These are phyloP conservation scores for Drosophila tropicalis DNA, from an alignment of 1,140 invertebrate genomes.

Conservation along the genomic window DNA sequence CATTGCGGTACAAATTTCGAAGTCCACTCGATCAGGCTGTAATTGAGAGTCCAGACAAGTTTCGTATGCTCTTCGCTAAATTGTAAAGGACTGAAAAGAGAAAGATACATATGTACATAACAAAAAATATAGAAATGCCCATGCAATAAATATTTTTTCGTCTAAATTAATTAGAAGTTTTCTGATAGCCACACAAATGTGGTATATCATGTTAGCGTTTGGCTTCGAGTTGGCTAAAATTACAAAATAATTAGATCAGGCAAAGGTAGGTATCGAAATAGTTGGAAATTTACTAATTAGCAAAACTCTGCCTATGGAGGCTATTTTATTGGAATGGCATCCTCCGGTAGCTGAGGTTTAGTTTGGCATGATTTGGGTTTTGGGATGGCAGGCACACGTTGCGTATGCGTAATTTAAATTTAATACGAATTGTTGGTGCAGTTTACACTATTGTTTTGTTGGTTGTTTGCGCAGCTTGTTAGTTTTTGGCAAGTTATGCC, in stretches of 20 bases:
- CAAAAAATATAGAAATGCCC: neutral
- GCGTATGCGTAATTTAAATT: conserved; percentile 55
- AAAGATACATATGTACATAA: neutral
- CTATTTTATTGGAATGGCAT: conserved; percentile 28
- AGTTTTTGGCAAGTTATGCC: conserved; percentile 23
- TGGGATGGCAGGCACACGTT: conserved; percentile 20
- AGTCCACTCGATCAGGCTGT: conserved; percentile 84
- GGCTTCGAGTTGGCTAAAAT: conserved; percentile 35
- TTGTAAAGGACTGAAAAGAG: conserved; percentile 59
- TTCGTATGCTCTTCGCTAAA: conserved; percentile 73
- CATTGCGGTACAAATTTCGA: conserved; percentile 82
- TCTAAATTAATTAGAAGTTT: conserved; percentile 73
- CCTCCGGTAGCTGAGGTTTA: conserved; percentile 46
- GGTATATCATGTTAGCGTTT: neutral
- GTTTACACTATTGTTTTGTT: conserved; percentile 20
- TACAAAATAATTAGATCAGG: conserved; percentile 74
- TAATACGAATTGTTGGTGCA: neutral
- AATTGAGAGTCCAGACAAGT: conserved; percentile 77
- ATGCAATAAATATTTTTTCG: neutral
- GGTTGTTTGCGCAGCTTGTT: conserved; percentile 3
- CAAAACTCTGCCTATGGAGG: conserved; percentile 48
- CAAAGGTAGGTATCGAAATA: neutral
- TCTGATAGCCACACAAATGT: conserved; percentile 45
- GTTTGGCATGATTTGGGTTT: neutral
- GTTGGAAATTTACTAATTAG: conserved; percentile 19